These are phyloP conservation scores for Sabatieria punctata DNA, from an alignment of 2,888 invertebrate genomes.

Conservation along the genomic window DNA sequence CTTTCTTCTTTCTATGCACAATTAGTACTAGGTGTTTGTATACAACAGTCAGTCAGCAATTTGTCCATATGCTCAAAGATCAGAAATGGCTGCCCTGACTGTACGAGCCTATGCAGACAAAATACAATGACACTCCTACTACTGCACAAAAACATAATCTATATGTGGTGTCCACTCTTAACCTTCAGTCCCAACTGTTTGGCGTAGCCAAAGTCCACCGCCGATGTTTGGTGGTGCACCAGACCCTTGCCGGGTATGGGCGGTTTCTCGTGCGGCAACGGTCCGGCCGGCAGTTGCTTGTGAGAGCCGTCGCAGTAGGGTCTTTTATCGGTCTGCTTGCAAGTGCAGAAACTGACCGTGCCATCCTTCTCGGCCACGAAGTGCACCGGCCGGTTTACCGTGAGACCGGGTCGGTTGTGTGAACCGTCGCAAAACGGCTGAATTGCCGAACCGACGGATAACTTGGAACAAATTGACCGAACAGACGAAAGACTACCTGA, in stretches of 20 bases:
- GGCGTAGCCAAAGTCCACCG: background rate
- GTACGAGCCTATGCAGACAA: too few species aligned
- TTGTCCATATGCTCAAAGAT: too few species aligned
- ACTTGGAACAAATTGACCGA: background rate
- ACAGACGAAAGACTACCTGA: too few species aligned
- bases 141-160: too few species aligned
- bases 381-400: constrained; percentile 55
- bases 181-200: background rate
- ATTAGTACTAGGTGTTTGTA: too few species aligned
- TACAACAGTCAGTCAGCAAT: too few species aligned
- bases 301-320: constrained; percentile 97
- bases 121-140: too few species aligned
- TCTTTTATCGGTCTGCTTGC: constrained; percentile 77
- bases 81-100: too few species aligned
- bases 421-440: constrained; percentile 87
- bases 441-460: constrained; percentile 18
- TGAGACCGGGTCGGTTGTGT: constrained; percentile 57
- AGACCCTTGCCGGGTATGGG: background rate
- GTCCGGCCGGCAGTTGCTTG: constrained; percentile 34
- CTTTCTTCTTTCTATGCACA: too few species aligned
- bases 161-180: background rate
- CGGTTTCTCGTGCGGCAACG: background rate
- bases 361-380: constrained; percentile 69
- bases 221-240: too few species aligned
- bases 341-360: constrained; percentile 66